These are phyloP conservation scores for Dastarcus helophoroides DNA, from an alignment of 2,888 invertebrate genomes.

Conservation along the genomic window DNA sequence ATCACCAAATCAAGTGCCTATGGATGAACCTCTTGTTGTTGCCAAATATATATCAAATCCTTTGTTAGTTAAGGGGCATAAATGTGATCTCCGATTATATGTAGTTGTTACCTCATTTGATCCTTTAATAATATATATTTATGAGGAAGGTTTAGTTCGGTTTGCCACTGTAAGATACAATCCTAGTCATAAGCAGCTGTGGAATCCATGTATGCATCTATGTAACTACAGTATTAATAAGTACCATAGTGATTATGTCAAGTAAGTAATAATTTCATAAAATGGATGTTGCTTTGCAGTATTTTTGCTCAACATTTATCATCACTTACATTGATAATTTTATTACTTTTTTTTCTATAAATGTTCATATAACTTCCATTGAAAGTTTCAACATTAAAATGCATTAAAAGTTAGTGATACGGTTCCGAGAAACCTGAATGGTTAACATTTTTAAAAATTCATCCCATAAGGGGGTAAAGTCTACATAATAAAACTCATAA, in stretches of 20 bases:
- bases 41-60: constrained; percentile 84
- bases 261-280: too few species aligned
- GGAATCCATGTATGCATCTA: constrained; percentile 94
- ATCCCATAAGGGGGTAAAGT: too few species aligned
- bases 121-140: constrained; percentile 86
- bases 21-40: constrained; percentile 84
- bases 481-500: too few species aligned
- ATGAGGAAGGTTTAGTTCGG: constrained; percentile 90
- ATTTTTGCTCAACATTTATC: too few species aligned
- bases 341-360: too few species aligned
- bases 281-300: too few species aligned
- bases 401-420: too few species aligned
- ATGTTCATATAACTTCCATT: too few species aligned
- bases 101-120: constrained; percentile 91
- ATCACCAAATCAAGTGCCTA: constrained; percentile 59
- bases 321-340: too few species aligned
- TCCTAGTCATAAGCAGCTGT: constrained; percentile 80
- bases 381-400: too few species aligned
- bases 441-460: too few species aligned
- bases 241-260: constrained; percentile 90
- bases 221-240: constrained; percentile 99
- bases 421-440: too few species aligned
- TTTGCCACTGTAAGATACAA: constrained; percentile 95
- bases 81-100: constrained; percentile 92
- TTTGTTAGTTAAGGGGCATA: constrained; percentile 81